Percentiles rank a stretch among this genome's conserved stretches.
These are phyloP conservation scores for Heteractis magnifica DNA, from an alignment of 92 coral and sea anemone species.

Conservation along the genomic window DNA sequence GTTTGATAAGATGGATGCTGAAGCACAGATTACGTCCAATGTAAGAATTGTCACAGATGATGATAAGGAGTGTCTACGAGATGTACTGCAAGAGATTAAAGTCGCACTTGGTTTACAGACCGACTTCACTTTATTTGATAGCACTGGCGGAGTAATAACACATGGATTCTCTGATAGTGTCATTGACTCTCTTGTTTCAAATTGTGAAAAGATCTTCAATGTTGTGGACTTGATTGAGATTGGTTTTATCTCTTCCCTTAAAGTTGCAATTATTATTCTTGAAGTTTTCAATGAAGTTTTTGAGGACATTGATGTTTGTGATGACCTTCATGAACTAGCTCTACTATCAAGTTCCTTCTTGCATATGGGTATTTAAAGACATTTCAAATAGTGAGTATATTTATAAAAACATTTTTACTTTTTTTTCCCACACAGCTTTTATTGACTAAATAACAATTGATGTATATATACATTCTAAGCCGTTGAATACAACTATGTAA, in stretches of 20 bases:
- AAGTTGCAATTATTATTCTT: slow-evolving; percentile 52
- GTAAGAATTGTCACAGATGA: too few relatives aligned
- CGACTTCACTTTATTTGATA: too few relatives aligned
- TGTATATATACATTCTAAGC: too few relatives aligned
- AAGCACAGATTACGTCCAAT: too few relatives aligned
- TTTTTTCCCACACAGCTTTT: not conserved
- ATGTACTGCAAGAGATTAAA: too few relatives aligned
- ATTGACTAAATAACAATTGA: too few relatives aligned
- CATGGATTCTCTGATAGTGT: slow-evolving; percentile 37
- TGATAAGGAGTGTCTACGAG: too few relatives aligned
- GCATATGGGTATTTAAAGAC: slow-evolving; percentile 16
- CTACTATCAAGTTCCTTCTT: slow-evolving; percentile 38
- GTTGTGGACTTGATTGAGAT: slow-evolving; percentile 49
- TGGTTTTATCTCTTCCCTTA: slow-evolving; percentile 49
- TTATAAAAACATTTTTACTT: not conserved
- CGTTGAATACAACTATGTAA: too few relatives aligned
- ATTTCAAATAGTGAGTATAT: slow-evolving; percentile 10
- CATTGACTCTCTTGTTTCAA: slow-evolving; percentile 41
- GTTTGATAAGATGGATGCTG: too few relatives aligned
- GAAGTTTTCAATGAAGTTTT: slow-evolving; percentile 66
- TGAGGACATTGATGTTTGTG: slow-evolving; percentile 45
- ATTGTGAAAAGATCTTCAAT: slow-evolving; percentile 44
- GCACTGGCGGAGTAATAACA: too few relatives aligned
- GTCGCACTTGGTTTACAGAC: too few relatives aligned
- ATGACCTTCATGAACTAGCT: slow-evolving; percentile 40